A percentile compares a stretch with the other conserved stretches of the same genome.
Conservation (phyloP, 2,888 invertebrate species). For the Neria commutata region DNA sequence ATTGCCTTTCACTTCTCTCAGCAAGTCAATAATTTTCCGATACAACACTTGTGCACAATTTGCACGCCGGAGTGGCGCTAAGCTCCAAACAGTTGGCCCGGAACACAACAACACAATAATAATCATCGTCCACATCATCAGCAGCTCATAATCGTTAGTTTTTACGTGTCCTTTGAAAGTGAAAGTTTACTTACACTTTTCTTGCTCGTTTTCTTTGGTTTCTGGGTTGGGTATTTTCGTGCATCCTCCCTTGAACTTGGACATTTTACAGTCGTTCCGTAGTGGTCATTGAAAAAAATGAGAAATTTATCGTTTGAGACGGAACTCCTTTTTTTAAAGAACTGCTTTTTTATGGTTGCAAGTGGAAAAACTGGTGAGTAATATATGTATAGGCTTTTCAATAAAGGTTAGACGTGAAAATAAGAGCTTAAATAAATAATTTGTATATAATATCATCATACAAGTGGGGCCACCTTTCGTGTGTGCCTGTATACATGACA, state of each 20-base stretch:
- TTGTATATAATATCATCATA: no score
- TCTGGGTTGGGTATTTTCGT: not conserved
- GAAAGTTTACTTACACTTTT: conserved; percentile 1
- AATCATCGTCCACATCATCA: conserved; percentile 6
- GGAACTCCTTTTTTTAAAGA: no score
- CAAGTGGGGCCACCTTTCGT: no score
- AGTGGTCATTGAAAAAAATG: not conserved
- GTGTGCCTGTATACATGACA: no score
- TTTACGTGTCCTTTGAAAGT: not conserved
- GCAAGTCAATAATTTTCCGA: not conserved
- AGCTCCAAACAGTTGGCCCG: not conserved
- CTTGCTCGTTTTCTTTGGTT: not conserved
- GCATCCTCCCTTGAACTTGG: not conserved
- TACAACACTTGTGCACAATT: not conserved
- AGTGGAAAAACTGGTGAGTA: no score
- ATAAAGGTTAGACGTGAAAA: no score
- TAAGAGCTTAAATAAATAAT: no score
- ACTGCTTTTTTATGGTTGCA: no score
- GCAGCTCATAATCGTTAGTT: not conserved
- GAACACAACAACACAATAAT: not conserved
- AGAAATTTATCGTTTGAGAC: not conserved
- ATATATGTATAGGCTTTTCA: no score
- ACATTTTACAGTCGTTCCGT: not conserved
- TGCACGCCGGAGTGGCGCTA: not conserved
- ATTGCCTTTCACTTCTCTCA: no score